Percentiles rank a stretch among this genome's conserved stretches.
Evolutionary conservation across 2,888 invertebrate species (phyloP).

Genomic region (Cotesia congregata): DNA sequence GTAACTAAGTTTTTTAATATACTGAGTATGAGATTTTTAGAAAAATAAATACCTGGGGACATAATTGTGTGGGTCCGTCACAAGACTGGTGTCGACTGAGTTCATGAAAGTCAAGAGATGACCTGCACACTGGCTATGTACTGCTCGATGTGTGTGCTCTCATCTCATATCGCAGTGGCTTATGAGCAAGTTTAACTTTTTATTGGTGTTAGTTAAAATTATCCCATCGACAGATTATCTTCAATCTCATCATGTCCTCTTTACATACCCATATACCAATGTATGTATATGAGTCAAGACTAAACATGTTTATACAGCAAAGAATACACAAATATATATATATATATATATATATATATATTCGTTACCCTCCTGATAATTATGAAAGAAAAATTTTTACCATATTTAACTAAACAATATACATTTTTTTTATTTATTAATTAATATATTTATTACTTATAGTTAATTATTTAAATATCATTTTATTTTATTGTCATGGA

Average conservation of each 20-base stretch:
- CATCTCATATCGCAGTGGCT: constrained; percentile 52
- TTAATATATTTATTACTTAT: not conserved
- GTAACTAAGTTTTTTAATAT: not conserved
- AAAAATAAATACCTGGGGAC: constrained; percentile 55
- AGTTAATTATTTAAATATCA: not conserved
- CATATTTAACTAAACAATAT: not conserved
- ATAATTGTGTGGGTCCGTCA: constrained; percentile 60
- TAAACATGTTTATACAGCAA: not conserved
- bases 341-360: constrained; percentile 11
- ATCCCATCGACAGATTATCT: constrained; percentile 60
- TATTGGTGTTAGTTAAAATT: constrained; percentile 57
- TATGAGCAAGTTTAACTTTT: constrained; percentile 29
- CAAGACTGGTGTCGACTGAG: constrained; percentile 61
- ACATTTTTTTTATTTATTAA: not conserved
- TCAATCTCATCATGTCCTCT: constrained; percentile 55
- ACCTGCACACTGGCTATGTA: constrained; percentile 56
- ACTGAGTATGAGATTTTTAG: not conserved
- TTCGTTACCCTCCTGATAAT: constrained; percentile 21
- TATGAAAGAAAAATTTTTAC: constrained; percentile 16
- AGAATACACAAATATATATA: constrained; percentile 4
- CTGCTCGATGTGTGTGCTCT: not conserved
- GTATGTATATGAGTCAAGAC: constrained; percentile 29
- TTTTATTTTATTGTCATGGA: constrained; percentile 9
- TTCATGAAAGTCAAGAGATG: constrained; percentile 65
- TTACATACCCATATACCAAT: constrained; percentile 44